Base-by-base conservation (phyloP, 2,113 vertebrate genomes). In the Labeo rohita region DNA sequence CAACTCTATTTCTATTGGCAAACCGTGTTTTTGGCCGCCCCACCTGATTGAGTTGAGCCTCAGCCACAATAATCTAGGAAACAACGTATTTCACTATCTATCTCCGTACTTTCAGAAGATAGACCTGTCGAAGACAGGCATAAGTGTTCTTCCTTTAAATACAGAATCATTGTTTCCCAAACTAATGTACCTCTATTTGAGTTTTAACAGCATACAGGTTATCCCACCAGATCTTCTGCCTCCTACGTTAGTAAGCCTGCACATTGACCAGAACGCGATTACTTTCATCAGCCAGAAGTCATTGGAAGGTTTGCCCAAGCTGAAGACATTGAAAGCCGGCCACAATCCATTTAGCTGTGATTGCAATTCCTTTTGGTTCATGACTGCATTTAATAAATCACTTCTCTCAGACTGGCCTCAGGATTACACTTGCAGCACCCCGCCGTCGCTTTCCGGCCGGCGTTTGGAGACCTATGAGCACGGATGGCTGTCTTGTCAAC, bases 351-450 rank as follows among this genome's bases (percentile, higher is more conserved):
- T 93, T 23, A 87, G 87, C 83, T 94, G 94, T 47, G 90, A 86
- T 0, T 93, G 94, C 78, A 91, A 94, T 83, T 90, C 90, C 3
- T 84, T 91, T 86, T 94, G 94, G 93, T 93, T 94, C 59, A 34
- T 91, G 12, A 89, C 74, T 9, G 72, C 4, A 7, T 56, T 92
- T 7, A 92, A 94, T 86, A 94, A 93, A 61, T 89, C 90, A 13
- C 49, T 92, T 72, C 88, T 94, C 7, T 49, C n/a, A 47, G 92
- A 93, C 72, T 94, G 94, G 92, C 93, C 92, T 1, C 83, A 85
- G 8, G 88, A 90, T 23, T 93, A 94, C 2, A 87, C 54, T 1
- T 94, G 94, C 74, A 90, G 36, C 78, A 85, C 87, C 4, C 92
- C 93, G 0, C 70, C 86, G 6, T 80, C 84, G 0, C 66, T 89